Conservation (phyloP, 2,113 vertebrate species). For the Geothlypis trichas region DNA sequence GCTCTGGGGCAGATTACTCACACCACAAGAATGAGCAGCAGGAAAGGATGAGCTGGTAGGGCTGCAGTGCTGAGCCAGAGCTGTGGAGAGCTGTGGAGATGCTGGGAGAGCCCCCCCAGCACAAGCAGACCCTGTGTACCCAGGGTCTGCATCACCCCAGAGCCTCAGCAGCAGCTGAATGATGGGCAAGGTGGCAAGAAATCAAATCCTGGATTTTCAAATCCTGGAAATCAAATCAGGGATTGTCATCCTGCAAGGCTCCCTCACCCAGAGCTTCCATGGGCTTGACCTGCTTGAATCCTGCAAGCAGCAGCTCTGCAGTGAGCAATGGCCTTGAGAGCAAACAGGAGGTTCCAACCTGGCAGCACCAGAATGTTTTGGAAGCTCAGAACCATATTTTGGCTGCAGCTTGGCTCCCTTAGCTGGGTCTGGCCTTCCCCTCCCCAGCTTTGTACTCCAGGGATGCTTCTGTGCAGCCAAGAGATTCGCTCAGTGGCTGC, state of each 20-base stretch:
- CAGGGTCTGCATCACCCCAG: neutral
- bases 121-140: rapidly evolving
- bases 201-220: neutral
- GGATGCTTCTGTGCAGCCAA: neutral
- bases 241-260: neutral
- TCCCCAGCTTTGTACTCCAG: neutral
- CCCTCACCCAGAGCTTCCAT: neutral
- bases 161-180: neutral
- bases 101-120: neutral
- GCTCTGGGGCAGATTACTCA: neutral
- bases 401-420: neutral
- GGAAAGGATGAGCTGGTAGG: neutral
- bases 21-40: neutral
- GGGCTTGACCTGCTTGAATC: neutral
- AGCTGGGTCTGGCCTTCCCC: neutral
- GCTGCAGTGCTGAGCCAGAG: neutral
- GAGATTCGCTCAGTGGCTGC: neutral
- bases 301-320: neutral
- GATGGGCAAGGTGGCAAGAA: neutral
- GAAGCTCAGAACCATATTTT: neutral
- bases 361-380: neutral
- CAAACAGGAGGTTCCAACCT: neutral
- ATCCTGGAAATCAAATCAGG: neutral
- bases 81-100: neutral
- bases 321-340: neutral